A percentile compares a stretch with the other conserved stretches of the same genome.
These are phyloP conservation scores for Hylaea fasciaria DNA, from an alignment of 2,888 invertebrate genomes.

Conservation along the genomic window DNA sequence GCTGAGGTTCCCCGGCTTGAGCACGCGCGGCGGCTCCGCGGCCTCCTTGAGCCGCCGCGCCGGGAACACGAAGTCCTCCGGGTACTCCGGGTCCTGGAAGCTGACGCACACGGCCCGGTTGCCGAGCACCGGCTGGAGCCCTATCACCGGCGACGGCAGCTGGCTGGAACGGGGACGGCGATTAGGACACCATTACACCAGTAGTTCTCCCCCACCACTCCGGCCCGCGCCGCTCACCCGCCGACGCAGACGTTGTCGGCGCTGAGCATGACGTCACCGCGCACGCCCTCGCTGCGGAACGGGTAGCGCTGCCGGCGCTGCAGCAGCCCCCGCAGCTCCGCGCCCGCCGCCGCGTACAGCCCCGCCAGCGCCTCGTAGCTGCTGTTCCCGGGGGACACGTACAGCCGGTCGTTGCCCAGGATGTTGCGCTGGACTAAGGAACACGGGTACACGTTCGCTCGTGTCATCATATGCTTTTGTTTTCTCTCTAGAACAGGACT, in stretches of 20 bases:
- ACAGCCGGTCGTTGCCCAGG: conserved; percentile 95
- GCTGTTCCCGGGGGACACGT: conserved; percentile 89
- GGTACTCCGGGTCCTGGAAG: conserved; percentile 92
- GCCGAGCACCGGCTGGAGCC: conserved; percentile 85
- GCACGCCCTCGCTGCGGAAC: conserved; percentile 91
- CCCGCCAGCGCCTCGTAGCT: conserved; percentile 89
- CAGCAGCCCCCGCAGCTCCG: conserved; percentile 68
- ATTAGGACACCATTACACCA: too few relatives aligned
- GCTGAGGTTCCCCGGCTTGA: conserved; percentile 91
- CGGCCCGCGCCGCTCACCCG: conserved; percentile 87
- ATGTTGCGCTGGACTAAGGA: conserved; percentile 90
- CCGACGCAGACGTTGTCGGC: conserved; percentile 88
- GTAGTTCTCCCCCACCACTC: too few relatives aligned
- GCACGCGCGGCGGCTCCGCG: conserved; percentile 89
- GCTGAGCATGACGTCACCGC: conserved; percentile 91
- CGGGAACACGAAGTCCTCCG: conserved; percentile 90
- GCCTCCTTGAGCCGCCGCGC: conserved; percentile 88
- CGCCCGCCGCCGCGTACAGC: conserved; percentile 83
- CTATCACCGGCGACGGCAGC: conserved; percentile 89
- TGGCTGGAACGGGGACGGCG: conserved; percentile 71
- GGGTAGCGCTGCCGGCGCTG: conserved; percentile 83
- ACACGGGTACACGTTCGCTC: neutral
- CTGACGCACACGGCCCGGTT: conserved; percentile 88
- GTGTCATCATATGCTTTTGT: too few relatives aligned
- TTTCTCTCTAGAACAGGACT: too few relatives aligned